Evolutionary conservation across 2,888 invertebrate genomes (phyloP).

Genomic region (Epinotia brunnichana): DNA sequence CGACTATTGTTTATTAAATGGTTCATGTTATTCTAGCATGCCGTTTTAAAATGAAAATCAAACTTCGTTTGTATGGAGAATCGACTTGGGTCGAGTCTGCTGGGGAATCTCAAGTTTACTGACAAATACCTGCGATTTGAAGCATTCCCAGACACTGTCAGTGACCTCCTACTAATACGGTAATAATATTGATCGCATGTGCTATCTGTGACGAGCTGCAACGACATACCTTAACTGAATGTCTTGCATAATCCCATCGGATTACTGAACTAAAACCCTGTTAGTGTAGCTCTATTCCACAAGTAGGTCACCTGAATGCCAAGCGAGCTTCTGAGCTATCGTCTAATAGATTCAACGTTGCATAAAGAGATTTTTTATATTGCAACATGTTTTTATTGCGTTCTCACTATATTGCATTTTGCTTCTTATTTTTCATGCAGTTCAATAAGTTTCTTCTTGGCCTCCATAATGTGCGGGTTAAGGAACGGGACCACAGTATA

Average conservation of each 20-base stretch:
- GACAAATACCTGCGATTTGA: too few relatives aligned
- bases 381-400: constrained; percentile 11
- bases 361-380: background rate
- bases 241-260: constrained; percentile 14
- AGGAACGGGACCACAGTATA: background rate
- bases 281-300: constrained; percentile 16
- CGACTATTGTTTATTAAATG: too few relatives aligned
- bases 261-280: constrained; percentile 25
- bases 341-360: constrained; percentile 3
- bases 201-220: background rate
- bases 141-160: too few relatives aligned
- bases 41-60: too few relatives aligned
- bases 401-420: background rate
- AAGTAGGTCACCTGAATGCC: constrained; percentile 40
- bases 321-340: constrained; percentile 4
- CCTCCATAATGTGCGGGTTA: background rate
- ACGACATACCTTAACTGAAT: constrained; percentile 6
- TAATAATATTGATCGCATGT: background rate
- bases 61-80: too few relatives aligned
- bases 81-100: too few relatives aligned
- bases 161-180: background rate
- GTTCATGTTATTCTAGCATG: too few relatives aligned
- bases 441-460: background rate
- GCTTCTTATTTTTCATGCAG: background rate
- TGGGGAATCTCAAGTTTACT: too few relatives aligned